Conservation (phyloP, 53 echinoderm and acorn worm species). For the Hippasteria phrygiana region DNA sequence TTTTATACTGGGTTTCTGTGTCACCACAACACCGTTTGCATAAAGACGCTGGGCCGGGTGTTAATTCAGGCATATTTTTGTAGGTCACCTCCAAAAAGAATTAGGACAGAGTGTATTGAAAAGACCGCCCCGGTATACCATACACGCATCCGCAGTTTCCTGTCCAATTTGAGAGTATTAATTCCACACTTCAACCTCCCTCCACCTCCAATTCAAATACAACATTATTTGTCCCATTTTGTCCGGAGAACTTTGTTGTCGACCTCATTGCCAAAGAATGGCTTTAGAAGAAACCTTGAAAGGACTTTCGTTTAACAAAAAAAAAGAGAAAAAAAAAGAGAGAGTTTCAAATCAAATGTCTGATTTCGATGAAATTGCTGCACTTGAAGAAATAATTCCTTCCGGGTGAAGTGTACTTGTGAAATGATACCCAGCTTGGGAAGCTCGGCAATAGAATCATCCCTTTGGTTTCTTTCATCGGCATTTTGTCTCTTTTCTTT, state of each 20-base stretch:
- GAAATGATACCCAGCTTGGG: conserved; percentile 27
- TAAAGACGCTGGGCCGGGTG: background rate
- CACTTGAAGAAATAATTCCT: background rate
- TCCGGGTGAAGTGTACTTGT: conserved; percentile 22
- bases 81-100: conserved; percentile 33
- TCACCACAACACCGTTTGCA: background rate
- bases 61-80: conserved; percentile 35
- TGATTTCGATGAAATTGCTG: background rate
- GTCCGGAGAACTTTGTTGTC: background rate
- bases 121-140: background rate
- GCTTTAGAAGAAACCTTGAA: background rate
- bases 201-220: no score
- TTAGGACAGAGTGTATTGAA: conserved; percentile 3
- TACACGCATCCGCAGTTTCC: background rate
- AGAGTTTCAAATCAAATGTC: background rate
- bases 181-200: no score
- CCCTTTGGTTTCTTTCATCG: background rate
- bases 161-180: background rate
- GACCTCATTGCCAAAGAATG: background rate
- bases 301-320: background rate
- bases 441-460: background rate
- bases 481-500: background rate
- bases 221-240: background rate
- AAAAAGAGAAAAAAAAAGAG: background rate
- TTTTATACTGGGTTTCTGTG: conserved; percentile 55